A percentile compares a stretch with the other conserved stretches of the same genome.
These are phyloP conservation scores for Lasioglossum oenotherae DNA, from an alignment of 2,888 invertebrate genomes.

Conservation along the genomic window DNA sequence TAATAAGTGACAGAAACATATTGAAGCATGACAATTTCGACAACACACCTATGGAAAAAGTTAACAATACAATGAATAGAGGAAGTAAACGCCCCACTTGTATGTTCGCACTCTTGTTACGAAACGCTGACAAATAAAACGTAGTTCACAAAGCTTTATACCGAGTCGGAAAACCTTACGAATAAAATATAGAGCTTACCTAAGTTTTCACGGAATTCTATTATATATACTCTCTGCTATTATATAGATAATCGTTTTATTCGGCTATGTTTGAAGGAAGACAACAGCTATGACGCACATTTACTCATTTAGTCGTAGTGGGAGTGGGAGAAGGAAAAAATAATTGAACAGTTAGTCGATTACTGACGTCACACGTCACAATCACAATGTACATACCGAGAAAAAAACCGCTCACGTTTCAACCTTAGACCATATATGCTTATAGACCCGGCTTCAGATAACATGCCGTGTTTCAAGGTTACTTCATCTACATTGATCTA, in stretches of 20 bases:
- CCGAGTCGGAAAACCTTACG: not conserved
- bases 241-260: not conserved
- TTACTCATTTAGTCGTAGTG: not conserved
- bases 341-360: not conserved
- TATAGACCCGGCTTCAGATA: no score
- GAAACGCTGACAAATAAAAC: conserved; percentile 44
- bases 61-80: not conserved
- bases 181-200: conserved; percentile 30
- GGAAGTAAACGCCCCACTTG: conserved; percentile 31
- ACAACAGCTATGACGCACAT: not conserved
- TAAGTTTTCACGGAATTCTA: conserved; percentile 20
- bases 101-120: conserved; percentile 18
- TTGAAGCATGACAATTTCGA: not conserved
- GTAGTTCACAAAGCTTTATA: conserved; percentile 21
- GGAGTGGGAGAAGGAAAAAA: conserved; percentile 24
- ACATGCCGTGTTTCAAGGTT: no score
- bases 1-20: not conserved
- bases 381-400: no score
- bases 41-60: not conserved
- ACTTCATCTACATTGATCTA: no score
- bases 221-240: not conserved
- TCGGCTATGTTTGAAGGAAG: not conserved
- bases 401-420: conserved; percentile 13
- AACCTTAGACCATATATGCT: no score
- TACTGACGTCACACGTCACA: not conserved